Percentiles rank a stretch among this genome's conserved stretches.
phyloP scores from a whole-genome alignment of 1,140 invertebrate species.

The Caenorhabditis tropicalis region DNA sequence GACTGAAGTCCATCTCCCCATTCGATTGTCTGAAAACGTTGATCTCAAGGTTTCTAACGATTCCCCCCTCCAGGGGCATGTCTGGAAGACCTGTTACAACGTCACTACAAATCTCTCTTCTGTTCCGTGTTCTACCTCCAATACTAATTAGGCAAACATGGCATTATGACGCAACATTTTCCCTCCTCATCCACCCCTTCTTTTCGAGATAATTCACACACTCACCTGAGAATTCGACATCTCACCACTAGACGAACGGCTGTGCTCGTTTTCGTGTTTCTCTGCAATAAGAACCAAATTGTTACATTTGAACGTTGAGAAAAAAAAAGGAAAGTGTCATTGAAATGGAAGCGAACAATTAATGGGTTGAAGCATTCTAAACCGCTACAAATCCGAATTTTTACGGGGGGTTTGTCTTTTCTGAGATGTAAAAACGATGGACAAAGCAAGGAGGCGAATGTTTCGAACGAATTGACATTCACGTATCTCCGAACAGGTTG shows the following conservation, averaged over 20 bases:
- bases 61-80: neutral
- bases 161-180: constrained; percentile 36
- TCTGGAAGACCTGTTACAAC: constrained; percentile 43
- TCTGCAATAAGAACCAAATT: constrained; percentile 20
- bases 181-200: too few relatives aligned
- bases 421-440: constrained; percentile 28
- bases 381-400: constrained; percentile 32
- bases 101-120: neutral
- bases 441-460: constrained; percentile 25
- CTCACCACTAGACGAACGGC: constrained; percentile 39
- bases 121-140: constrained; percentile 14
- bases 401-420: constrained; percentile 46
- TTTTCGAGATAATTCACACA: neutral
- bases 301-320: too few relatives aligned
- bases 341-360: neutral
- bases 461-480: constrained; percentile 38
- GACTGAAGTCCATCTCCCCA: constrained; percentile 42
- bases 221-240: constrained; percentile 49
- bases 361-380: constrained; percentile 16
- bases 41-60: constrained; percentile 9
- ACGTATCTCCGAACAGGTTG: constrained; percentile 35
- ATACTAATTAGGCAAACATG: constrained; percentile 30
- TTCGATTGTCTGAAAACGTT: constrained; percentile 49
- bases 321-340: neutral
- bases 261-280: constrained; percentile 49